A percentile compares a stretch with the other conserved stretches of the same genome.
Conservation (phyloP, 1,140 invertebrate genomes). For the Anoplolepis gracilipes region DNA sequence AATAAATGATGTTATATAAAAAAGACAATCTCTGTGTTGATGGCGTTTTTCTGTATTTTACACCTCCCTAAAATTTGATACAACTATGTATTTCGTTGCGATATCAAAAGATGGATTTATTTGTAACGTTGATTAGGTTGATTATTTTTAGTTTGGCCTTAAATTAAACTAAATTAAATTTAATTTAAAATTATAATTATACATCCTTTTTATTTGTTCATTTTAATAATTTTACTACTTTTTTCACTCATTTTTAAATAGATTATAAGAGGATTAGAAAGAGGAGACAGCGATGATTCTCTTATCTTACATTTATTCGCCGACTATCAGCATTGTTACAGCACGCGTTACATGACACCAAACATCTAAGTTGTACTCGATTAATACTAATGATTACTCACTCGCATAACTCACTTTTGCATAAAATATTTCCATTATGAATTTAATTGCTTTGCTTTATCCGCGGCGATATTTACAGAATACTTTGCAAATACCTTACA, state of each 20-base stretch:
- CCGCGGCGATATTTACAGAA: conserved; percentile 68
- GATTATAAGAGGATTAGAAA: neutral
- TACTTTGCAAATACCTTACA: conserved; percentile 43
- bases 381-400: conserved; percentile 71
- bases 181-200: neutral
- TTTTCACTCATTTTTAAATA: neutral
- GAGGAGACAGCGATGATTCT: conserved; percentile 27
- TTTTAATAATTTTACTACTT: neutral
- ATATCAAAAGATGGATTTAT: neutral
- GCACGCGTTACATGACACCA: conserved; percentile 76
- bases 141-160: neutral
- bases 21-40: conserved; percentile 50
- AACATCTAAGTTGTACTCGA: conserved; percentile 77
- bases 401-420: conserved; percentile 62
- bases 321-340: conserved; percentile 72
- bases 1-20: conserved; percentile 87
- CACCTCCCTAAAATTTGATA: neutral
- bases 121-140: neutral
- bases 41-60: neutral
- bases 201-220: neutral
- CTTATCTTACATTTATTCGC: conserved; percentile 75
- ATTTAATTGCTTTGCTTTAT: conserved; percentile 47
- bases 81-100: neutral
- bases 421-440: conserved; percentile 69
- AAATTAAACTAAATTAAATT: conserved; percentile 2